Evolutionary conservation across 2,888 invertebrate genomes (phyloP).

Genomic region (Branchinecta sandiegonensis): DNA sequence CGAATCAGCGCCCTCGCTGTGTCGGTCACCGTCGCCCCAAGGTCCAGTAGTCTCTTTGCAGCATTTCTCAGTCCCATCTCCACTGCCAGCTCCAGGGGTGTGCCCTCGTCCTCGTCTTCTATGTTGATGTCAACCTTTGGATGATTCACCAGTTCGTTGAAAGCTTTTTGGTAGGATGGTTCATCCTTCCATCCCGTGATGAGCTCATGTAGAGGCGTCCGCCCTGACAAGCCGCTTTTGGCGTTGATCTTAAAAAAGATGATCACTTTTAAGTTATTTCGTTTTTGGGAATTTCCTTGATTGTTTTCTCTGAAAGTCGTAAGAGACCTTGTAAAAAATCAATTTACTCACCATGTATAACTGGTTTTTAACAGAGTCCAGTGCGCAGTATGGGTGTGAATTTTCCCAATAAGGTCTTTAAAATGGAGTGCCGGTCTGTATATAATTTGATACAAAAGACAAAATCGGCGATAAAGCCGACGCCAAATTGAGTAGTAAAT

Average conservation of each 20-base stretch:
- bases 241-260: conserved; percentile 17
- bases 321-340: too few relatives aligned
- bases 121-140: conserved; percentile 21
- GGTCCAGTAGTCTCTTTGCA: conserved; percentile 18
- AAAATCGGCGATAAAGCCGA: too few relatives aligned
- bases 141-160: conserved; percentile 20
- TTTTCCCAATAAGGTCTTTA: too few relatives aligned
- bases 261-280: too few relatives aligned
- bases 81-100: conserved; percentile 22
- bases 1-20: neutral
- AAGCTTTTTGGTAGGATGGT: conserved; percentile 18
- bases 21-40: conserved; percentile 20
- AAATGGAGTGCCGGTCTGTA: too few relatives aligned
- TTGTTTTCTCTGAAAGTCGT: too few relatives aligned
- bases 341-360: too few relatives aligned
- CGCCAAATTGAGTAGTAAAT: too few relatives aligned
- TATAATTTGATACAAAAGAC: too few relatives aligned
- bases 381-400: too few relatives aligned
- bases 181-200: conserved; percentile 21
- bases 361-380: too few relatives aligned
- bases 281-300: too few relatives aligned
- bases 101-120: conserved; percentile 20
- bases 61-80: conserved; percentile 2
- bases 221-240: conserved; percentile 5
- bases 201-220: conserved; percentile 22